Base-by-base conservation (phyloP, 2,888 invertebrate species). In the Oscheius sp. region DNA sequence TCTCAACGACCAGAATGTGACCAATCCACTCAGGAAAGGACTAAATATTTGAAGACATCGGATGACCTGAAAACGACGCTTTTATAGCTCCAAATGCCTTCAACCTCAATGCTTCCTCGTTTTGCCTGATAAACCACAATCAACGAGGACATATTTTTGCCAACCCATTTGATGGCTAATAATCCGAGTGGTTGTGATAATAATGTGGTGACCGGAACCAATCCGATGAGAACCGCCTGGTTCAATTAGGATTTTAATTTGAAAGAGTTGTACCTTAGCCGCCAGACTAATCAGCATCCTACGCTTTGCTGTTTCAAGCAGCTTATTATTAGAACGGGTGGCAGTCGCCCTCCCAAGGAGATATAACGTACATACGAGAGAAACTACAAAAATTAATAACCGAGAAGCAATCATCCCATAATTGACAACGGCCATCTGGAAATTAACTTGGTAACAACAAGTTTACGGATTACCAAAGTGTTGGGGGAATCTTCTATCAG, bases 61-160 rank as follows among this genome's bases (percentile, higher is more conserved):
- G 33, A 55, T 55, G n/a, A 37, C 33, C 55, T 55, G 55, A 8
- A 55, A n/a, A n/a, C n/a, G n/a, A n/a, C n/a, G n/a, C n/a, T n/a
- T n/a, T n/a, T n/a, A n/a, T n/a, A n/a, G n/a, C n/a, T n/a, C n/a
- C n/a, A n/a, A n/a, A n/a, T n/a, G 3, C 6, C 29, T 29, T 8
- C 5, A n/a, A 55, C 55, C 55, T 55, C 34, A 17, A 55, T 37
- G 20, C 33, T 55, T 8, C 55, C 20, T n/a, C 55, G 17, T 33
- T 20, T 29, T 17, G 34, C 17, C 25, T 17, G n/a, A 37, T 55
- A 55, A 55, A 55, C 55, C 17, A 12, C 25, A 6, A 33, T 17
- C 55, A 55, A 25, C 6, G 55, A 33, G 3, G 4, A 20, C 17
- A 12, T 20, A 15, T n/a, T 17, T 12, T 12, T 20, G 6, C 55